Percentiles rank a stretch among this genome's conserved stretches.
Conservation (phyloP, 2,888 invertebrate species). For the Drosophila paucipuncta region DNA sequence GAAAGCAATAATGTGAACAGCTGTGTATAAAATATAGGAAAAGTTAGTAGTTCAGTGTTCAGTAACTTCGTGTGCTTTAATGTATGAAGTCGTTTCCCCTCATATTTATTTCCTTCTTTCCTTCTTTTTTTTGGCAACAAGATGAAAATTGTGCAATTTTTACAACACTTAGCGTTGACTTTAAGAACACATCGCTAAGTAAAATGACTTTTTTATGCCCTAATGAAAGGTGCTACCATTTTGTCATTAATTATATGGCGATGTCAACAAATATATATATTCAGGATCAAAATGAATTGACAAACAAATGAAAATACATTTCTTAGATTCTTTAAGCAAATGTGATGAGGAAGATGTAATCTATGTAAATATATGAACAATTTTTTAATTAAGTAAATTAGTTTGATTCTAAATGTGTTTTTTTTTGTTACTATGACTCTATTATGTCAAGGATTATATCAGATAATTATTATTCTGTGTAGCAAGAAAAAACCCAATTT, state of each 20-base stretch:
- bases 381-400: not conserved
- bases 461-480: not conserved
- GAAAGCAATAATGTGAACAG: not conserved
- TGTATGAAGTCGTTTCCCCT: not conserved
- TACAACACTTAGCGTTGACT: conserved; percentile 10
- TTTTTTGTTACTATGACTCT: not conserved
- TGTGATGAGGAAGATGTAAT: not conserved
- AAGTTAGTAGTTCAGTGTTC: not conserved
- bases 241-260: not conserved
- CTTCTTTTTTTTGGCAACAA: not conserved
- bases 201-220: conserved; percentile 17
- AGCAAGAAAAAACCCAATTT: rapidly evolving
- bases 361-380: not conserved
- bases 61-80: not conserved
- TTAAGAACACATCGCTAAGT: conserved; percentile 10
- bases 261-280: not conserved
- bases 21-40: not conserved
- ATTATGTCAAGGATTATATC: not conserved
- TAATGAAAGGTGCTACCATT: not conserved
- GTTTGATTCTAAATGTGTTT: not conserved
- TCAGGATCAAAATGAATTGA: not conserved
- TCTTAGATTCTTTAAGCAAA: not conserved
- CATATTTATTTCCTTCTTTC: not conserved
- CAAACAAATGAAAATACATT: not conserved
- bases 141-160: conserved; percentile 14